phyloP scores from a whole-genome alignment of 2,113 vertebrate species.

The Mola mola region DNA sequence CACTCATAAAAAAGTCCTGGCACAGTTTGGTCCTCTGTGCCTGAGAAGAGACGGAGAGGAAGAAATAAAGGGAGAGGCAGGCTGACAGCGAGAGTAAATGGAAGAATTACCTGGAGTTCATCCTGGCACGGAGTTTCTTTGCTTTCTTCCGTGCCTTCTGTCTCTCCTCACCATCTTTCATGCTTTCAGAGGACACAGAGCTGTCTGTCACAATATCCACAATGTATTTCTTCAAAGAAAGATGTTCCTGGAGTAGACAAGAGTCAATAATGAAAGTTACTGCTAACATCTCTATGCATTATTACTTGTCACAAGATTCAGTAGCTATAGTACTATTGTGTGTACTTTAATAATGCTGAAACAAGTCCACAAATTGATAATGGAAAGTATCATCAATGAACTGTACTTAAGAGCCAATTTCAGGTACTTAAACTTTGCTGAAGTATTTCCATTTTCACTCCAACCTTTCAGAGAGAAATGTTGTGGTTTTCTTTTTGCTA shows the following conservation, averaged over 20 bases:
- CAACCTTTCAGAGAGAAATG: no score
- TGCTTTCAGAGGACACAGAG: constrained; percentile 83
- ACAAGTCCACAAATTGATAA: neutral
- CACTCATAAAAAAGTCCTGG: constrained; percentile 64
- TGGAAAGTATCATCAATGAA: neutral
- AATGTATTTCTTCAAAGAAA: constrained; percentile 97
- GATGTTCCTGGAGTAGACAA: constrained; percentile 87
- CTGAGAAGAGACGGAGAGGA: constrained; percentile 28
- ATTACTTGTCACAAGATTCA: neutral
- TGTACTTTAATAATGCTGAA: neutral
- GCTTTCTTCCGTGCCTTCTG: constrained; percentile 95
- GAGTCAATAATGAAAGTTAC: constrained; percentile 6
- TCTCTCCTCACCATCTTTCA: constrained; percentile 91
- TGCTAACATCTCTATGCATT: neutral
- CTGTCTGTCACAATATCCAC: constrained; percentile 92
- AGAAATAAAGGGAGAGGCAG: neutral
- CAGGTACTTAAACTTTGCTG: neutral
- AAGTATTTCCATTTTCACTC: neutral
- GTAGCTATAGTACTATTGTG: neutral
- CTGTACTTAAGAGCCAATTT: neutral
- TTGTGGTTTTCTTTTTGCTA: no score
- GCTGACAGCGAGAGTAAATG: constrained; percentile 8
- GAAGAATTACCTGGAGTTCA: constrained; percentile 92
- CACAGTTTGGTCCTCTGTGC: constrained; percentile 55
- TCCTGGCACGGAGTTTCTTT: constrained; percentile 94